These are phyloP conservation scores for Harlomillsia oculata DNA, from an alignment of 1,140 invertebrate species.

Conservation along the genomic window DNA sequence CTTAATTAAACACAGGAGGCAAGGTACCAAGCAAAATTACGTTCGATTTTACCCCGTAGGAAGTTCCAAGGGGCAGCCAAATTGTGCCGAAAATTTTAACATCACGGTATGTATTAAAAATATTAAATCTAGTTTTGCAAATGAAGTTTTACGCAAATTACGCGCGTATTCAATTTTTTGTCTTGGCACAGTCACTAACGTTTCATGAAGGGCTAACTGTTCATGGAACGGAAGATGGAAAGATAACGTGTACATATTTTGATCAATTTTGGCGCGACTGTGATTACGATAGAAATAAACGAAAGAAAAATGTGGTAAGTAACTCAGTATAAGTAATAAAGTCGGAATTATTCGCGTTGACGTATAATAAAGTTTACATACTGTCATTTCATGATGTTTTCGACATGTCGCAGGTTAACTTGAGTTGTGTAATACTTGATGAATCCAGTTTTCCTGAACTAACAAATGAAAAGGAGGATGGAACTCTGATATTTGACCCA, in stretches of 20 bases:
- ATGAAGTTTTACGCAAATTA: neutral
- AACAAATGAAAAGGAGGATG: neutral
- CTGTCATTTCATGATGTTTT: neutral
- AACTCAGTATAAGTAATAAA: neutral
- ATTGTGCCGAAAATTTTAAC: conserved; percentile 17
- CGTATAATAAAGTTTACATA: neutral
- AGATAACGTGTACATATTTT: conserved; percentile 21
- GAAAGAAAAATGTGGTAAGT: conserved; percentile 29
- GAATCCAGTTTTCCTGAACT: neutral
- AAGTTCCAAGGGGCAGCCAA: conserved; percentile 7
- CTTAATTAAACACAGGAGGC: conserved; percentile 2
- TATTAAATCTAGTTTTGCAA: neutral
- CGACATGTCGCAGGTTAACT: neutral
- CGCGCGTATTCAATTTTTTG: neutral
- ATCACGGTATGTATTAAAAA: conserved; percentile 12
- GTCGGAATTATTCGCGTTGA: too few species aligned
- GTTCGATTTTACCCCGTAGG: conserved; percentile 24
- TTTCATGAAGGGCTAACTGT: conserved; percentile 21
- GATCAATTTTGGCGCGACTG: conserved; percentile 29
- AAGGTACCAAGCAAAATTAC: conserved; percentile 15
- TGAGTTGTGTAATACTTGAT: neutral
- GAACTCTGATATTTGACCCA: neutral
- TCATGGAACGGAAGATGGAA: conserved; percentile 22
- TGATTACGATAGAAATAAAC: conserved; percentile 32
- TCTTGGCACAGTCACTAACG: conserved; percentile 15